phyloP scores from a whole-genome alignment of 1,140 invertebrate species.

The Drosophila kanapiae region DNA sequence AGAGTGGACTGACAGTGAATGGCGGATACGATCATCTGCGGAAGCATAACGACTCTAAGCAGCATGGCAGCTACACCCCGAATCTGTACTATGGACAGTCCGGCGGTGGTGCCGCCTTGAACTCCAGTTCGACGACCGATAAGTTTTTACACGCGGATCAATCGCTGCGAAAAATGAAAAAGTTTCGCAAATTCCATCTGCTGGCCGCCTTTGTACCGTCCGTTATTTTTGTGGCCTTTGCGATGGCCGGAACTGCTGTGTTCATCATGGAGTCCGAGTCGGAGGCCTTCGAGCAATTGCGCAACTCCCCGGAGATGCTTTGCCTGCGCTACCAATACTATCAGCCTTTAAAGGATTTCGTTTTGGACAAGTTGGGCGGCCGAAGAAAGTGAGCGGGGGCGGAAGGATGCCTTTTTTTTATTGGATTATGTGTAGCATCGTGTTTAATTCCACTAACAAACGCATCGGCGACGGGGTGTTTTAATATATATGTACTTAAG shows the following conservation, averaged over 20 bases:
- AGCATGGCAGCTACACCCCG: slow-evolving; percentile 50
- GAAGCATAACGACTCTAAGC: slow-evolving; percentile 85
- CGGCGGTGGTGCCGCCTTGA: slow-evolving; percentile 44
- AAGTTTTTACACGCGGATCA: slow-evolving; percentile 42
- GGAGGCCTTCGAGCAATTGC: slow-evolving; percentile 89
- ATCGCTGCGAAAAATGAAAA: slow-evolving; percentile 60
- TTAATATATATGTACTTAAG: slow-evolving; percentile 31
- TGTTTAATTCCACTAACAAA: slow-evolving; percentile 14
- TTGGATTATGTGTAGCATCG: slow-evolving; percentile 12
- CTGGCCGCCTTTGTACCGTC: slow-evolving; percentile 91
- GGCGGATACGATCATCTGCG: slow-evolving; percentile 85
- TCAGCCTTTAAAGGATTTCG: slow-evolving; percentile 92
- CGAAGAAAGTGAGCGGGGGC: slow-evolving; percentile 45
- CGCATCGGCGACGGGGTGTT: slow-evolving; percentile 18
- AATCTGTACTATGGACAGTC: slow-evolving; percentile 82
- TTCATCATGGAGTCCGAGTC: slow-evolving; percentile 92
- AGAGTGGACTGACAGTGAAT: slow-evolving; percentile 85
- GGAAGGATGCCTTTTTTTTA: slow-evolving; percentile 4
- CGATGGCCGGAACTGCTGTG: slow-evolving; percentile 88
- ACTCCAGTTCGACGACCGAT: slow-evolving; percentile 53
- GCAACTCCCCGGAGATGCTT: slow-evolving; percentile 92
- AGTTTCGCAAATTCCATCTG: slow-evolving; percentile 86
- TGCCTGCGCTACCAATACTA: slow-evolving; percentile 93
- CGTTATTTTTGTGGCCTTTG: slow-evolving; percentile 89
- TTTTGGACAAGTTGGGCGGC: slow-evolving; percentile 82